phyloP scores from a whole-genome alignment of 2,113 vertebrate genomes.

The Galbula dea region DNA sequence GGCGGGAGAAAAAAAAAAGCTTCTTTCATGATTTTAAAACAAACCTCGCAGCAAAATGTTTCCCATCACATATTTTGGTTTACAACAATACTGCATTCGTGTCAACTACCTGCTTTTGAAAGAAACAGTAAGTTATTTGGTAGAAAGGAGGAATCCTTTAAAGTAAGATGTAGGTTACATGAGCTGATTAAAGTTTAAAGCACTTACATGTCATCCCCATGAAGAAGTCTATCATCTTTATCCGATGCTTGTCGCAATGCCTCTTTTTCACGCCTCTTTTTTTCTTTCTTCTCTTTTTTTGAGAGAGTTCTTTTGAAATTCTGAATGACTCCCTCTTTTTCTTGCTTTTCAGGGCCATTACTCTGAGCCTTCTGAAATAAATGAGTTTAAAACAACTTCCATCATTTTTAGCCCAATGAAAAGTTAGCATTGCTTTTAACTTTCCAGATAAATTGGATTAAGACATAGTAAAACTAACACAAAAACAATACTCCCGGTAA shows the following conservation, averaged over 20 bases:
- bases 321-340: slow-evolving; percentile 97
- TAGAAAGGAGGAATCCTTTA: neutral
- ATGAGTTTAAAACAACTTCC: neutral
- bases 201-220: slow-evolving; percentile 85
- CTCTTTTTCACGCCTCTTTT: slow-evolving; percentile 94
- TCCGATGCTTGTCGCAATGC: slow-evolving; percentile 81
- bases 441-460: neutral
- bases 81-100: neutral
- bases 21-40: neutral
- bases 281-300: slow-evolving; percentile 97
- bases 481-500: neutral
- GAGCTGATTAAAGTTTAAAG: neutral
- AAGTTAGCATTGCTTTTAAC: neutral
- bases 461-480: neutral
- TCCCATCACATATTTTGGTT: neutral
- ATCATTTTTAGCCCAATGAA: neutral
- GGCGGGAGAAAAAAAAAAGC: neutral
- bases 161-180: neutral
- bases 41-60: neutral
- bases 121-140: neutral
- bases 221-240: slow-evolving; percentile 81
- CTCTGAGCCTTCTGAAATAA: slow-evolving; percentile 87
- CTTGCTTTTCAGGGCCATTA: slow-evolving; percentile 94
- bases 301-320: slow-evolving; percentile 97
- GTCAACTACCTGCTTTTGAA: neutral